Conservation (phyloP, 2,888 invertebrate species). For the Nephrotoma appendiculata region DNA sequence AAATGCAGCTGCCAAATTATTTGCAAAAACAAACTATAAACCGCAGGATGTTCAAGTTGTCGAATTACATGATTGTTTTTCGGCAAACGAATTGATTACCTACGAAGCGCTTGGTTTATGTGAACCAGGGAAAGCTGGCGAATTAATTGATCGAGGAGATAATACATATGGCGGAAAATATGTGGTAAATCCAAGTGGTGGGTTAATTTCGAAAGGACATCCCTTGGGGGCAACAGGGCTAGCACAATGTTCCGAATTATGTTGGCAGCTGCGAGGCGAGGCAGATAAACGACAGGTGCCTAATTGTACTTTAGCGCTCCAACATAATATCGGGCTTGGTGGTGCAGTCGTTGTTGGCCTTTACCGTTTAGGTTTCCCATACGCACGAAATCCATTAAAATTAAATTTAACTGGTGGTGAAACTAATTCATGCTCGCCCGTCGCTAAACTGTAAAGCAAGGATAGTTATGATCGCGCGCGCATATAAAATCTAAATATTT, state of each 20-base stretch:
- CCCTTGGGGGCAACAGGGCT: constrained; percentile 90
- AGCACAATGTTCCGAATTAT: constrained; percentile 71
- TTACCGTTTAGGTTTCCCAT: constrained; percentile 75
- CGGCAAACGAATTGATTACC: constrained; percentile 90
- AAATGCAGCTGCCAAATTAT: constrained; percentile 60
- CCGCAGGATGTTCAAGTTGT: constrained; percentile 82
- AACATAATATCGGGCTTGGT: constrained; percentile 93
- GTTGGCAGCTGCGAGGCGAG: constrained; percentile 39
- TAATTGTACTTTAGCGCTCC: constrained; percentile 70
- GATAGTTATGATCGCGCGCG: too few species aligned
- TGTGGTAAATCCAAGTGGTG: constrained; percentile 97
- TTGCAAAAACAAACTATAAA: constrained; percentile 54
- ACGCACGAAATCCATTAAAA: constrained; percentile 30
- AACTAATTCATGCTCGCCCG: not conserved
- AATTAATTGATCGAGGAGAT: constrained; percentile 82
- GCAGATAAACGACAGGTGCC: constrained; percentile 56
- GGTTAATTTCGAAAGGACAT: constrained; percentile 97
- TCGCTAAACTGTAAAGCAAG: too few species aligned
- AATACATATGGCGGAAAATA: constrained; percentile 95
- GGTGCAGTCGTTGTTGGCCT: constrained; percentile 88
- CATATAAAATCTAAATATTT: too few species aligned
- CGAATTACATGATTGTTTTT: constrained; percentile 97
- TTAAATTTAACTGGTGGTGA: constrained; percentile 23
- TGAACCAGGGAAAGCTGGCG: constrained; percentile 75
- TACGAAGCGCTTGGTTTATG: constrained; percentile 95